A percentile compares a stretch with the other conserved stretches of the same genome.
phyloP scores from a whole-genome alignment of 2,113 vertebrate species.

The Archilochus colubris region DNA sequence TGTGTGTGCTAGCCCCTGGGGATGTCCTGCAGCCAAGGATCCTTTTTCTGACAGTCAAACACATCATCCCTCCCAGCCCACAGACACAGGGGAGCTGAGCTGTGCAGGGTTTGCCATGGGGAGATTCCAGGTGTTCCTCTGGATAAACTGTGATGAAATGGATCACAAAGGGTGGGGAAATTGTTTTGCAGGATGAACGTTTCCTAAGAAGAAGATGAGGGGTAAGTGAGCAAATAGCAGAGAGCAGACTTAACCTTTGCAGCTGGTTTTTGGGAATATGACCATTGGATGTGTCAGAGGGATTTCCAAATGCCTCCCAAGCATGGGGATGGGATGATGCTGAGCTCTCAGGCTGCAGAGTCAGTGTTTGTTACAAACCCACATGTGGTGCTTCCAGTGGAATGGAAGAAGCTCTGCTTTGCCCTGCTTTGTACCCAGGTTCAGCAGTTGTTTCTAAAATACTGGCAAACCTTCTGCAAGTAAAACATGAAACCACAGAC shows the following conservation, averaged over 20 bases:
- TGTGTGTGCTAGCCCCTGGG: not conserved
- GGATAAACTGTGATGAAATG: not conserved
- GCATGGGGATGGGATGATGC: not conserved
- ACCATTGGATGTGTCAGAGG: not conserved
- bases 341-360: not conserved
- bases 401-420: not conserved
- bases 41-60: not conserved
- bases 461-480: not conserved
- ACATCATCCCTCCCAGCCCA: not conserved
- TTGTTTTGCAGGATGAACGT: not conserved
- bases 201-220: not conserved
- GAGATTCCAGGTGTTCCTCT: fast-evolving
- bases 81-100: not conserved
- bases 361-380: not conserved
- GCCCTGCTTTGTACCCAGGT: no score
- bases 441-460: not conserved
- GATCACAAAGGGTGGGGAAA: not conserved
- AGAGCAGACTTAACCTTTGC: not conserved
- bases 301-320: not conserved
- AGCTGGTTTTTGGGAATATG: not conserved
- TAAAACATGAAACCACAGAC: not conserved
- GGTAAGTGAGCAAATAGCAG: not conserved
- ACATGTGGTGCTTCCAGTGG: not conserved
- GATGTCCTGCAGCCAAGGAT: not conserved
- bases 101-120: fast-evolving